Evolutionary conservation across 2,888 invertebrate genomes (phyloP).

Genomic region (Psylliodes chrysocephalus): DNA sequence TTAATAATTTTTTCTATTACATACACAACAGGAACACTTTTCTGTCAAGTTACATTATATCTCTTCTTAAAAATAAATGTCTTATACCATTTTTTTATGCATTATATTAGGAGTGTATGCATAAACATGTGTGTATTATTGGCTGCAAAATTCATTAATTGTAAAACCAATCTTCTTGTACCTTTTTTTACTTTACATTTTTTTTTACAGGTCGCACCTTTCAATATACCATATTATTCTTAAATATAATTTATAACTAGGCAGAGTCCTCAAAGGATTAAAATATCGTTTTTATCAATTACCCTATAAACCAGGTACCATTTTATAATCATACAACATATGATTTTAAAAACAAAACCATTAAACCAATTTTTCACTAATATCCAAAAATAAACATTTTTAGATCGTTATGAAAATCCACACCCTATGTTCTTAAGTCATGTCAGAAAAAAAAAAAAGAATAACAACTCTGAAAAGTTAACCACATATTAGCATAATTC

Average conservation of each 20-base stretch:
- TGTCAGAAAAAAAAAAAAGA: slow-evolving; percentile 30
- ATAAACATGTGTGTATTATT: too few species aligned
- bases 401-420: neutral
- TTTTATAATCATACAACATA: too few species aligned
- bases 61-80: too few species aligned
- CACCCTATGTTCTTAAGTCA: slow-evolving; percentile 30
- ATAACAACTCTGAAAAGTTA: slow-evolving; percentile 42
- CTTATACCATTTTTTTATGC: too few species aligned
- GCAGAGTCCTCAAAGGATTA: slow-evolving; percentile 26
- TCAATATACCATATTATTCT: neutral
- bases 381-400: neutral
- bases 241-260: neutral
- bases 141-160: too few species aligned
- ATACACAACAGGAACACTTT: too few species aligned
- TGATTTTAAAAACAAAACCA: neutral
- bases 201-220: neutral
- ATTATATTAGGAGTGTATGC: too few species aligned
- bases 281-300: neutral
- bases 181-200: too few species aligned
- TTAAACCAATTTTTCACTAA: neutral
- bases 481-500: slow-evolving; percentile 35
- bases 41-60: too few species aligned
- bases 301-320: neutral
- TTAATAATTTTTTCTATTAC: too few species aligned
- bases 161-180: too few species aligned